phyloP scores from a whole-genome alignment of 2,888 invertebrate species.

The Chironomus riparius region DNA sequence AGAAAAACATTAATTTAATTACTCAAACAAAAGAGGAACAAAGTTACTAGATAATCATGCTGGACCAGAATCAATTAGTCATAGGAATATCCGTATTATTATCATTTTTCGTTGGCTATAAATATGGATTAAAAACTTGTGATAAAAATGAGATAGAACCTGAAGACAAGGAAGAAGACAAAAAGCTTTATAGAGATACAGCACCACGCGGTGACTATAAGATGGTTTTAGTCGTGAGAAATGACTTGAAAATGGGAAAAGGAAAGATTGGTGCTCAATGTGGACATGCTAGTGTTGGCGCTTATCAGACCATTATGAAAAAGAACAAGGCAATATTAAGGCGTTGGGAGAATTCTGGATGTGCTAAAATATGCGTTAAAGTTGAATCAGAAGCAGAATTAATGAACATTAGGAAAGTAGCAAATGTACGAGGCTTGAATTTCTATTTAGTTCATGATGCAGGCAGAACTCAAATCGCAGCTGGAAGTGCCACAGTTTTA shows the following conservation, averaged over 20 bases:
- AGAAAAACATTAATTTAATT: too few species aligned
- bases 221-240: conserved; percentile 76
- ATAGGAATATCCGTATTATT: conserved; percentile 41
- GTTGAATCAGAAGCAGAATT: conserved; percentile 68
- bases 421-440: conserved; percentile 59
- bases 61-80: conserved; percentile 39
- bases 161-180: conserved; percentile 28
- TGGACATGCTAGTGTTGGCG: conserved; percentile 83
- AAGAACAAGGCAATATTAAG: conserved; percentile 52
- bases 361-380: conserved; percentile 81
- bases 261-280: background rate
- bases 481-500: conserved; percentile 56
- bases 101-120: conserved; percentile 42
- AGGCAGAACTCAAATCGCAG: conserved; percentile 68
- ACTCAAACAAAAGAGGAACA: too few species aligned
- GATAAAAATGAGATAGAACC: background rate
- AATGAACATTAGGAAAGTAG: conserved; percentile 56
- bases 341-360: conserved; percentile 58
- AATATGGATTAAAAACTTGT: conserved; percentile 34
- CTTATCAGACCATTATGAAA: conserved; percentile 60
- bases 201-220: conserved; percentile 53
- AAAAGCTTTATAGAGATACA: conserved; percentile 30
- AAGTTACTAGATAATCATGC: conserved; percentile 29
- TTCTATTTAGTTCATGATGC: conserved; percentile 78
- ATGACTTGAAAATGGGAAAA: conserved; percentile 89